Conservation (phyloP, 2,888 invertebrate species). For the Lasioglossum marginatum region DNA sequence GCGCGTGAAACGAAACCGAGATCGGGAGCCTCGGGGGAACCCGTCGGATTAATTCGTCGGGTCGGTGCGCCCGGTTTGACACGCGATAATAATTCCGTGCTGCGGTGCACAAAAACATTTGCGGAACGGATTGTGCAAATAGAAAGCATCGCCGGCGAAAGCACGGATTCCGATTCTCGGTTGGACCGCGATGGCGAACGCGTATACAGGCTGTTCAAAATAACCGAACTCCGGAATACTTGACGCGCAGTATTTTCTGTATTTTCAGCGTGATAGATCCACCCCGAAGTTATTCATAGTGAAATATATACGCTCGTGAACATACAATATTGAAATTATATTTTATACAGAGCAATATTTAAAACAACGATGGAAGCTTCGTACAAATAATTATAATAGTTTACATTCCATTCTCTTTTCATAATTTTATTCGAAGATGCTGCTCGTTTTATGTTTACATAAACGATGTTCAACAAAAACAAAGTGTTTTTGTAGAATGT, state of each 20-base stretch:
- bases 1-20: constrained; percentile 8
- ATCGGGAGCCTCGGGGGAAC: background rate
- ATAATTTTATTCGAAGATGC: background rate
- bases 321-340: background rate
- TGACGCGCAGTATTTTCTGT: background rate
- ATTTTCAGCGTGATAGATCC: background rate
- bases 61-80: constrained; percentile 2
- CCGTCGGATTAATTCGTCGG: constrained; percentile 8
- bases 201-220: background rate
- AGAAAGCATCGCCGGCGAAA: background rate
- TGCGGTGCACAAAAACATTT: background rate
- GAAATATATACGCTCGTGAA: background rate
- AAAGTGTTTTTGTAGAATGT: background rate
- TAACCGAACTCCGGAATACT: background rate
- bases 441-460: background rate
- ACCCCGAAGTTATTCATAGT: background rate
- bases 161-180: background rate
- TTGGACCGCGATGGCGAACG: background rate
- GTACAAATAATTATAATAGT: background rate
- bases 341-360: background rate
- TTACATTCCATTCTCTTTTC: too few species aligned
- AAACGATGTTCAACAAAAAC: background rate
- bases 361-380: background rate
- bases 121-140: background rate
- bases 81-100: constrained; percentile 13